Base-by-base conservation (phyloP, 2,888 invertebrate genomes). In the Himalopsyche kuldschensis region DNA sequence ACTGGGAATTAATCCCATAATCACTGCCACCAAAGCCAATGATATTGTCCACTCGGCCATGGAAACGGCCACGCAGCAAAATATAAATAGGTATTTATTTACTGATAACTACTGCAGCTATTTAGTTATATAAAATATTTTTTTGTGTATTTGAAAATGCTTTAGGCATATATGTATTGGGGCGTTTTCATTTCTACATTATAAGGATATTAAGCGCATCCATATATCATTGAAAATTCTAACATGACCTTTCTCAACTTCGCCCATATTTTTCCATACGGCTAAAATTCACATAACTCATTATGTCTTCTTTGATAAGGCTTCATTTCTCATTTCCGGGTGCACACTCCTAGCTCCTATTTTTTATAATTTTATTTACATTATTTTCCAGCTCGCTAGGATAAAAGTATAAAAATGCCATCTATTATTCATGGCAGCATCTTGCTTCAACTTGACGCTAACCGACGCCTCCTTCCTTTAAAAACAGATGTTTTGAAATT, bases 361-460 rank as follows among this genome's bases (percentile, higher is more conserved):
- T 27, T 80, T 75, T 75, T 82, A 55, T 82, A 82, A 82, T 82
- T 82, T 78, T 82, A 82, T 82, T 82, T 82, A 41, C 82, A 79
- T 82, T 82, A 82, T 31, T 82, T 82, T 82, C 41, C 63, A 79
- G 79, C 31, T 69, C 69, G 69, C 79, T 78, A 48, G 41, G 78
- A 78, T 78, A 82, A 79, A 82, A 80, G 82, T 82, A 82, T 82
- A 75, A 78, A 82, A 78, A 82, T 79, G 78, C 82, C 78, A 82
- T 82, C 82, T 82, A 82, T 82, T 82, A 82, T 82, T 82, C 82
- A 82, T 82, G 79, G 82, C 82, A 47, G 82, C 75, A 69, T 69
- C 79, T 79, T 69, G 69, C 79, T 80, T 78, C 78, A 48, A 78
- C 78, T 55, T 78, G 82, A 82, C 82, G 82, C 63, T 78, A 48